These are phyloP conservation scores for Danionella cerebrum DNA, from an alignment of 2,113 vertebrate genomes.

Conservation along the genomic window DNA sequence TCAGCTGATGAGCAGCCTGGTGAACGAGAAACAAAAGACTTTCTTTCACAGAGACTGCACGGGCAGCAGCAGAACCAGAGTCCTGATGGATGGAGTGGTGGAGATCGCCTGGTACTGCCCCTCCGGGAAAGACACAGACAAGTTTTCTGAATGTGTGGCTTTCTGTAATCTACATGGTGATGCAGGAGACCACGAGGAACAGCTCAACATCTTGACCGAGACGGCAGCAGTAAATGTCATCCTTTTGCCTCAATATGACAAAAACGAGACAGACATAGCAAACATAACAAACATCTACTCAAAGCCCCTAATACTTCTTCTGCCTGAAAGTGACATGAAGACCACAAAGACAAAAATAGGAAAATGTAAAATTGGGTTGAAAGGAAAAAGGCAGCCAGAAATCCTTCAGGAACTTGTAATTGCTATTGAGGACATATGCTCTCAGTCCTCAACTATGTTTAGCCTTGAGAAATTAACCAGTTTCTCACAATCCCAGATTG, in stretches of 20 bases:
- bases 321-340: neutral
- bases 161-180: slow-evolving; percentile 52
- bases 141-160: neutral
- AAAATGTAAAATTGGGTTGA: neutral
- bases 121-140: no score
- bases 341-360: neutral
- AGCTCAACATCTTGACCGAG: slow-evolving; percentile 23
- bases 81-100: no score
- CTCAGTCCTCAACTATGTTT: no score
- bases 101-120: no score
- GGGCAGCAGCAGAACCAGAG: no score
- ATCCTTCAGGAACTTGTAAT: neutral
- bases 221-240: slow-evolving; percentile 51
- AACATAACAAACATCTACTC: neutral
- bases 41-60: no score
- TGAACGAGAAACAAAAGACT: no score
- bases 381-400: neutral
- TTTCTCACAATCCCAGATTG: neutral
- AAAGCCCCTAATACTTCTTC: neutral
- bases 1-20: no score
- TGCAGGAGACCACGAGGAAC: neutral
- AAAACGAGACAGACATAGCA: neutral
- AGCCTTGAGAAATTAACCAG: neutral
- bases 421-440: slow-evolving; percentile 25
- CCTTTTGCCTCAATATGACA: slow-evolving; percentile 37